Base-by-base conservation (phyloP, 2,797 vertebrate species). In the Tragopan temminckii region DNA sequence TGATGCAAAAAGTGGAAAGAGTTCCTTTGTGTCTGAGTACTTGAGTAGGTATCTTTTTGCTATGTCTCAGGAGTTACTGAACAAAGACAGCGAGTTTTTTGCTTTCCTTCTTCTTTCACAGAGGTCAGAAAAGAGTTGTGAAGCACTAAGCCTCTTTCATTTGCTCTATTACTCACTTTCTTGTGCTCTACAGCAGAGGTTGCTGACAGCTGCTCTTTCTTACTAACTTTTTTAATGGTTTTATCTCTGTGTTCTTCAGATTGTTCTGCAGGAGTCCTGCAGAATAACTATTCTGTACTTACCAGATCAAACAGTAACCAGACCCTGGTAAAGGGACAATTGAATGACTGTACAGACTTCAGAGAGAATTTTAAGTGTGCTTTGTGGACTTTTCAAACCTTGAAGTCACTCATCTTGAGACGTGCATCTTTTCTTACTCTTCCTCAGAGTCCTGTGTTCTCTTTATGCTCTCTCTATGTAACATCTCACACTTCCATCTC, bases 381-480 rank as follows among this genome's bases (percentile, higher is more conserved):
- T 92, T 33, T 80, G 13, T 59, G 55, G 35, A 38, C 6, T 80
- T 92, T 38, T 45, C 31, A 85, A 80, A 36, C 13, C 53, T 85
- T 71, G 11, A 33, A 9, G 38, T 75, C 21, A 31, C 18, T 67
- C 43, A 29, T 18, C n/a, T 75, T 29, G 38, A 85, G 58, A 57
- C 15, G 9, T 25, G 4, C 19, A 48, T 29, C 42, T 31, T 70
- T 82, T 31, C 8, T n/a, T 61, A 19, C 27, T 67, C 63, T 79
- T 85, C 25, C 3, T 85, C 13, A n/a, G 52, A 52, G 42, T 61
- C 0, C 0, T 7, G 59, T 0, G 0, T 19, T 74, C 19, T 63
- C 21, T 67, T 71, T 80, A 43, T 58, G 45, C 6, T 7, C 2
- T 48, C 6, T 7, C 2, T 48, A 16, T n/a, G 62, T 70, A 79